Conservation (phyloP, 1,140 invertebrate species). For the Melipona quadrifasciata region DNA sequence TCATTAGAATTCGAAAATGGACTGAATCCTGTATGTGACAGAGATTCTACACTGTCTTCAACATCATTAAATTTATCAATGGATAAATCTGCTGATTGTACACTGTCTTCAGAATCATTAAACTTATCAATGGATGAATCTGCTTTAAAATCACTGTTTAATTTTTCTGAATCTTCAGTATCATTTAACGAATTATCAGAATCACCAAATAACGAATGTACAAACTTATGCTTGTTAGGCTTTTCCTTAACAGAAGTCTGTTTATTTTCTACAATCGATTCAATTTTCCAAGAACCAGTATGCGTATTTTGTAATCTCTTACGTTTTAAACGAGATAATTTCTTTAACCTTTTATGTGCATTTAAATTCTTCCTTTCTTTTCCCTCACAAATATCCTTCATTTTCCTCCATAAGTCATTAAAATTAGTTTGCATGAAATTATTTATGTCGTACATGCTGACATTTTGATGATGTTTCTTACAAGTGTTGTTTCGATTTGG, state of each 20-base stretch:
- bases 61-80: not conserved
- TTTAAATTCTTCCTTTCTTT: not conserved
- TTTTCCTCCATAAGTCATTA: constrained; percentile 26
- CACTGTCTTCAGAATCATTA: no score
- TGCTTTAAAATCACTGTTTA: no score
- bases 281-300: constrained; percentile 8
- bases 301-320: constrained; percentile 3
- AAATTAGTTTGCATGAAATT: constrained; percentile 10
- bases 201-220: not conserved
- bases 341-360: not conserved
- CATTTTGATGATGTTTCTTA: not conserved
- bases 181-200: not conserved
- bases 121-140: not conserved
- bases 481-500: constrained; percentile 3
- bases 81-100: not conserved
- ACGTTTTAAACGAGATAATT: not conserved
- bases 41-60: not conserved
- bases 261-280: not conserved
- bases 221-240: constrained; percentile 2
- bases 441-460: not conserved
- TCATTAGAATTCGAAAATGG: not conserved
- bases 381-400: not conserved
- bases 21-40: not conserved
- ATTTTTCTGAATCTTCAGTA: no score
- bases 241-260: not conserved